Base-by-base conservation (phyloP, 2,113 vertebrate genomes). In the Xyliphius kryptos region DNA sequence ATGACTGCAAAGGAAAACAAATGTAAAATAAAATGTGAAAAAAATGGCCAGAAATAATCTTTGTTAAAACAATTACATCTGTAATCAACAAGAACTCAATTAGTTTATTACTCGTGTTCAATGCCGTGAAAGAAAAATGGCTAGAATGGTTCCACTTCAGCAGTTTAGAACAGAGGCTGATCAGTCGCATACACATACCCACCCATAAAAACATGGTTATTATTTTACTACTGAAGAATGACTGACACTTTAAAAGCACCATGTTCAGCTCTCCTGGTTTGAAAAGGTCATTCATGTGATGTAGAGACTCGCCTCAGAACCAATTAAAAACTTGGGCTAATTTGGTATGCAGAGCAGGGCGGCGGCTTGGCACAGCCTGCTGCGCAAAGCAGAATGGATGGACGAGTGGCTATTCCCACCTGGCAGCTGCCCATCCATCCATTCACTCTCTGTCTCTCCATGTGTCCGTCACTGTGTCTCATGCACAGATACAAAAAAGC, bases 351-450 rank as follows among this genome's bases (percentile, higher is more conserved):
- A 72, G 66, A 77, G 47, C 68, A 66, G 74, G 57, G 51, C 63
- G 53, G 55, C 59, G 57, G 65, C 64, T 74, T 65, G 55, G 64
- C 70, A 68, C 64, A 46, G 60, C 66, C 62, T 65, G 72, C 70
- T 63, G 68, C 56, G 64, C 72, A 68, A 72, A 38, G 59, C 68
- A 71, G 70, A 63, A 73, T 57, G 69, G 70, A 70, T 51, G 51
- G 66, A 54, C 16, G n/a, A 56, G 68, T 63, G 56, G 53, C n/a
- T 73, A 73, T 66, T 69, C 64, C 67, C 67, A 53, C 63, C 62
- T 69, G 69, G 62, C 73, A 78, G 69, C 56, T 76, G 72, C 66
- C 74, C 70, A 66, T 71, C 61, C 63, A 70, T 68, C 64, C 73
- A 44, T 68, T 61, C 61, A 47, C 53, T 63, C 62, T 36, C 57